Evolutionary conservation across 2,888 invertebrate genomes (phyloP).

Genomic region (Dioctria rufipes): DNA sequence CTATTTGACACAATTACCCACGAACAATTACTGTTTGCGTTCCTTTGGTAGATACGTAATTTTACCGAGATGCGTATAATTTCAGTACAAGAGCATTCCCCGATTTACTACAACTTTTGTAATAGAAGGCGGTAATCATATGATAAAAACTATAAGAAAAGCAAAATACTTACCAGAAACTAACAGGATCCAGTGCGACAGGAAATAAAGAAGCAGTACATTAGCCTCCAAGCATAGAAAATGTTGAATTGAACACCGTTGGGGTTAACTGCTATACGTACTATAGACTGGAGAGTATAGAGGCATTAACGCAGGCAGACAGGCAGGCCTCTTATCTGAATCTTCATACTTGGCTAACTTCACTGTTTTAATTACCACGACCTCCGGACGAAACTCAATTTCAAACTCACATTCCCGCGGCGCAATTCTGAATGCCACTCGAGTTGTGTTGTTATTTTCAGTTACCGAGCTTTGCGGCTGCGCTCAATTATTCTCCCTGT

Average conservation of each 20-base stretch:
- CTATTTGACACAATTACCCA: too few relatives aligned
- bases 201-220: constrained; percentile 42
- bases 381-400: constrained; percentile 41
- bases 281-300: neutral
- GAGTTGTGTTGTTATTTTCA: constrained; percentile 19
- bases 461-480: constrained; percentile 26
- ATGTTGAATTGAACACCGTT: constrained; percentile 35
- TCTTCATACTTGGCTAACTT: constrained; percentile 71
- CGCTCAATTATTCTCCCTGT: constrained; percentile 38
- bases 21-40: too few relatives aligned
- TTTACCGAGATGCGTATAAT: too few relatives aligned
- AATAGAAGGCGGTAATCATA: too few relatives aligned
- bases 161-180: neutral
- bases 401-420: constrained; percentile 43
- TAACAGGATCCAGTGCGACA: constrained; percentile 47
- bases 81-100: too few relatives aligned
- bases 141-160: too few relatives aligned
- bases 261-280: constrained; percentile 24
- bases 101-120: too few relatives aligned
- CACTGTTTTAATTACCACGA: constrained; percentile 67
- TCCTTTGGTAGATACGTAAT: too few relatives aligned
- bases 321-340: constrained; percentile 67
- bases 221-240: constrained; percentile 41
- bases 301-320: constrained; percentile 38
- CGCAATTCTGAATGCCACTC: constrained; percentile 28